A percentile compares a stretch with the other conserved stretches of the same genome.
Conservation (phyloP, 2,113 vertebrate species). For the Carollia perspicillata region DNA sequence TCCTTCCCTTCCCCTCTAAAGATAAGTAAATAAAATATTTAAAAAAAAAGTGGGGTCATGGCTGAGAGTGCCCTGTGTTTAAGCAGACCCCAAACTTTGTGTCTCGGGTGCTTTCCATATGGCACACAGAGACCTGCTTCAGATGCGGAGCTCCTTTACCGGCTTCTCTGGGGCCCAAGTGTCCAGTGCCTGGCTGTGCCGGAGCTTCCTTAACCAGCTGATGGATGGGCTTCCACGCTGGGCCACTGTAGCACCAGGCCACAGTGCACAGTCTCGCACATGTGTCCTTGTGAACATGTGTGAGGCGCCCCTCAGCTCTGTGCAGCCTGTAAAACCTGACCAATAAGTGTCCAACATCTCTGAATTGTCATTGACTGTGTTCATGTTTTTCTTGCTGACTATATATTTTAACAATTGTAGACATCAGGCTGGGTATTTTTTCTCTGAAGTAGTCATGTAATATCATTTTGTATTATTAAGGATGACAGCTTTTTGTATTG, state of each 20-base stretch:
- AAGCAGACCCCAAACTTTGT: not conserved
- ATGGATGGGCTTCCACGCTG: not conserved
- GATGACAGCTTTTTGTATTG: not conserved
- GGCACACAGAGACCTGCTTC: not conserved
- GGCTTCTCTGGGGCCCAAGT: not conserved
- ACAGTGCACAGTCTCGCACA: rapidly evolving
- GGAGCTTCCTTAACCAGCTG: not conserved
- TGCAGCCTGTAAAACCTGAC: not conserved
- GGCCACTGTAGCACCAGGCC: not conserved
- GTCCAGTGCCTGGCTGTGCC: no score
- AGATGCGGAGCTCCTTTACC: rapidly evolving
- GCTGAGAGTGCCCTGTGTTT: not conserved
- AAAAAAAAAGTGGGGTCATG: no score
- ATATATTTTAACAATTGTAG: not conserved
- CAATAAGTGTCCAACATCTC: not conserved
- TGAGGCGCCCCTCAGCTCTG: not conserved
- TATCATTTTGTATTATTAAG: not conserved
- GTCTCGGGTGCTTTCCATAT: rapidly evolving
- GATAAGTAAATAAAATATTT: no score
- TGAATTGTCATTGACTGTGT: not conserved
- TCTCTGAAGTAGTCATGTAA: not conserved
- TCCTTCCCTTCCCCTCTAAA: no score
- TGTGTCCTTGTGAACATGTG: not conserved
- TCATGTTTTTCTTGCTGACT: not conserved
- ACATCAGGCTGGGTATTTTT: not conserved